phyloP scores from a whole-genome alignment of 2,888 invertebrate genomes.

The Busseola fusca region DNA sequence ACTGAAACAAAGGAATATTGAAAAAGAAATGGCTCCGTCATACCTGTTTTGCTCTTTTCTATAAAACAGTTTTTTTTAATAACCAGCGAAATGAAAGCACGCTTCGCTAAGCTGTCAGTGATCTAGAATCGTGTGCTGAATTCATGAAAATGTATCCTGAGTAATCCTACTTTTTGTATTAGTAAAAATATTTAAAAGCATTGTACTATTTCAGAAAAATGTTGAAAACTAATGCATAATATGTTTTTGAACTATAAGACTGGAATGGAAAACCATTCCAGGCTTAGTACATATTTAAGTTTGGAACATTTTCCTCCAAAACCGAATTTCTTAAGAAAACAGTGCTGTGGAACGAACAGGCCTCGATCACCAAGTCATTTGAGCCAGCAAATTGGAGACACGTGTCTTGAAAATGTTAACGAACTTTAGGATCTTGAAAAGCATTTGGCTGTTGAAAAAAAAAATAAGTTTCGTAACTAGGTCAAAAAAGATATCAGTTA shows the following conservation, averaged over 20 bases:
- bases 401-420: slow-evolving; percentile 66
- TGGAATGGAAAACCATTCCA: slow-evolving; percentile 20
- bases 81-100: too few species aligned
- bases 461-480: slow-evolving; percentile 26
- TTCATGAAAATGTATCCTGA: too few species aligned
- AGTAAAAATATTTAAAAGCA: background rate
- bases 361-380: slow-evolving; percentile 51
- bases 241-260: slow-evolving; percentile 5
- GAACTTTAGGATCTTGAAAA: slow-evolving; percentile 22
- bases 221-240: background rate
- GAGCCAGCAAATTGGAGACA: slow-evolving; percentile 62
- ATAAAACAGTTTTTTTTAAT: too few species aligned
- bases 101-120: too few species aligned
- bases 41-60: too few species aligned
- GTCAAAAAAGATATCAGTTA: slow-evolving; percentile 19
- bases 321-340: slow-evolving; percentile 54
- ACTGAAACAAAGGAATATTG: too few species aligned
- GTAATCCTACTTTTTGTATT: background rate
- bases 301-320: slow-evolving; percentile 23
- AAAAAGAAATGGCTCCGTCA: too few species aligned
- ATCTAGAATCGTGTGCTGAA: too few species aligned
- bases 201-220: background rate
- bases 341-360: slow-evolving; percentile 29
- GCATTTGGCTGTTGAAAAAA: slow-evolving; percentile 21
- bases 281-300: slow-evolving; percentile 22